Conservation (phyloP, 2,888 invertebrate species). For the Polyommatus iphigenia region DNA sequence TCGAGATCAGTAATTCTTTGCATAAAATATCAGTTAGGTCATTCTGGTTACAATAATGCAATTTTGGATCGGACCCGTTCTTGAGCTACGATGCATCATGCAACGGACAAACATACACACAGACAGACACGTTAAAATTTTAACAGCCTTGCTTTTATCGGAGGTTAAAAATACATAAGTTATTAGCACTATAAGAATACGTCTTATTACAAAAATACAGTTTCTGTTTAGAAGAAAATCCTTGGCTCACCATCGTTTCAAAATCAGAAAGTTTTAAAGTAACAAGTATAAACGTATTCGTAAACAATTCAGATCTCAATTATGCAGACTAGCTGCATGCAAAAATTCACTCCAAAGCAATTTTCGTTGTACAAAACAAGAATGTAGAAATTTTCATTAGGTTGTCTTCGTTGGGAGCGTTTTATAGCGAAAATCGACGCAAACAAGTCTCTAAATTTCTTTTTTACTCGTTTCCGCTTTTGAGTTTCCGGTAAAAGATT, state of each 20-base stretch:
- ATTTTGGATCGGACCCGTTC: no score
- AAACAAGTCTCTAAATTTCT: slow-evolving; percentile 8
- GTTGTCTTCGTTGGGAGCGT: slow-evolving; percentile 8
- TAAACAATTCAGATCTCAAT: slow-evolving; percentile 1
- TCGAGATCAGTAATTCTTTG: no score
- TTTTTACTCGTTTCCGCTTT: slow-evolving; percentile 28
- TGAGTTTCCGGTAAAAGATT: slow-evolving; percentile 25
- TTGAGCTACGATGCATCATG: no score
- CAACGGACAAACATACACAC: no score
- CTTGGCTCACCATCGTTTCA: background rate
- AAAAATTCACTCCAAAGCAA: slow-evolving; percentile 11
- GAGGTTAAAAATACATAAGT: no score
- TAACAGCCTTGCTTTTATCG: no score
- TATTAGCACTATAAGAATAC: no score
- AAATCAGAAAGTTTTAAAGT: background rate
- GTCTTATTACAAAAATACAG: no score
- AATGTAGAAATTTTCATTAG: slow-evolving; percentile 21
- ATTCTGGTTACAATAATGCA: no score
- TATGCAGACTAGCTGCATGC: slow-evolving; percentile 19
- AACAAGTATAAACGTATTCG: background rate
- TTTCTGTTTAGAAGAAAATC: background rate
- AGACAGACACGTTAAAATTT: no score
- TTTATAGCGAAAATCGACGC: slow-evolving; percentile 11
- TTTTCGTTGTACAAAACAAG: slow-evolving; percentile 13
- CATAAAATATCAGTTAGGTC: no score